Conservation (phyloP, 1,140 invertebrate species). For the Bombus waltoni region DNA sequence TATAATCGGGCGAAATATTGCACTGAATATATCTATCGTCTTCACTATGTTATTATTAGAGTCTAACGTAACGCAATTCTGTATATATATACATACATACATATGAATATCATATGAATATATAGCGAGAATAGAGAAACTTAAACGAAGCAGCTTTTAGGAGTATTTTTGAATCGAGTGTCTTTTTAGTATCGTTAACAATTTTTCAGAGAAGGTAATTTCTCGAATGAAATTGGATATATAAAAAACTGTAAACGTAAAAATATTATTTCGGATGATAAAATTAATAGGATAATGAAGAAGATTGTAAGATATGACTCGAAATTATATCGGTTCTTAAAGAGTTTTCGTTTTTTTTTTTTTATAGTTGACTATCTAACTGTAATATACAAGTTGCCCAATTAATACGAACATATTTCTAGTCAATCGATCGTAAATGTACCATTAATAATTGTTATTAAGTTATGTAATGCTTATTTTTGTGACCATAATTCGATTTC, state of each 20-base stretch:
- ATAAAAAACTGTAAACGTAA: neutral
- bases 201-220: too few species aligned
- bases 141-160: constrained; percentile 52
- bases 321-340: too few species aligned
- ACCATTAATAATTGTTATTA: neutral
- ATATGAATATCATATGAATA: constrained; percentile 24
- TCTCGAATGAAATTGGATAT: neutral
- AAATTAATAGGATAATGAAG: neutral
- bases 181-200: too few species aligned
- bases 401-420: neutral
- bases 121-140: constrained; percentile 45
- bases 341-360: neutral
- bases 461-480: neutral
- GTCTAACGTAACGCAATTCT: constrained; percentile 26
- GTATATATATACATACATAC: constrained; percentile 19
- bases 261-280: neutral
- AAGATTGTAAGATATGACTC: neutral
- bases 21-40: constrained; percentile 57
- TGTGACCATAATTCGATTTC: neutral
- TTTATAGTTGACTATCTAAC: neutral
- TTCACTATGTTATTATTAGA: constrained; percentile 24
- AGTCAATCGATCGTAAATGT: neutral
- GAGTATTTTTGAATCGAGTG: constrained; percentile 59
- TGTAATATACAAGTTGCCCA: neutral
- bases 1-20: constrained; percentile 45